These are phyloP conservation scores for Columbina picui DNA, from an alignment of 2,113 vertebrate genomes.

Conservation along the genomic window DNA sequence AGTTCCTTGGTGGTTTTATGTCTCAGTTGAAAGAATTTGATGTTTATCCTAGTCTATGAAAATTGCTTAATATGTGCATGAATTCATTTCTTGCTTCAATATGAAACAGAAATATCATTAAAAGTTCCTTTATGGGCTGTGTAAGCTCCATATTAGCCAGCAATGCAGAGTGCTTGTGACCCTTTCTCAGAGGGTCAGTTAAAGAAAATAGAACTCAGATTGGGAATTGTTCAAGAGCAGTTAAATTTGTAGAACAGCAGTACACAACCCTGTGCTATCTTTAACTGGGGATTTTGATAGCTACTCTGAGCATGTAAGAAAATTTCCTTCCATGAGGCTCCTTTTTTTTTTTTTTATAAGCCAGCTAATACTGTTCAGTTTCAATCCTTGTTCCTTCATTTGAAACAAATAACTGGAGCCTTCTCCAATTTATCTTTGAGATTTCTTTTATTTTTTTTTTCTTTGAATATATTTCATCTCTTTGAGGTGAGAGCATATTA, in stretches of 20 bases:
- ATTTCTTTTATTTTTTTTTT: background rate
- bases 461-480: background rate
- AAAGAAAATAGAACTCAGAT: slow-evolving; percentile 7
- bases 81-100: background rate
- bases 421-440: background rate
- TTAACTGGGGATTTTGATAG: background rate
- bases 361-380: background rate
- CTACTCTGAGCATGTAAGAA: background rate
- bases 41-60: background rate
- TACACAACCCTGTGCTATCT: background rate
- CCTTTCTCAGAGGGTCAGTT: background rate
- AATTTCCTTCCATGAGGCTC: background rate
- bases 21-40: background rate
- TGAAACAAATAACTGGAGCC: background rate
- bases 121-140: background rate
- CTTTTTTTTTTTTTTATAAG: background rate
- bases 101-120: background rate
- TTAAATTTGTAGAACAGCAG: background rate
- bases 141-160: background rate
- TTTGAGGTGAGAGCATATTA: background rate
- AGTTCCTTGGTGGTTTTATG: background rate
- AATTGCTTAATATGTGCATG: background rate
- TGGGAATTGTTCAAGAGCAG: background rate
- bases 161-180: background rate
- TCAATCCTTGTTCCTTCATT: background rate